These are phyloP conservation scores for Drosophila subsilvestris DNA, from an alignment of 2,888 invertebrate genomes.

Conservation along the genomic window DNA sequence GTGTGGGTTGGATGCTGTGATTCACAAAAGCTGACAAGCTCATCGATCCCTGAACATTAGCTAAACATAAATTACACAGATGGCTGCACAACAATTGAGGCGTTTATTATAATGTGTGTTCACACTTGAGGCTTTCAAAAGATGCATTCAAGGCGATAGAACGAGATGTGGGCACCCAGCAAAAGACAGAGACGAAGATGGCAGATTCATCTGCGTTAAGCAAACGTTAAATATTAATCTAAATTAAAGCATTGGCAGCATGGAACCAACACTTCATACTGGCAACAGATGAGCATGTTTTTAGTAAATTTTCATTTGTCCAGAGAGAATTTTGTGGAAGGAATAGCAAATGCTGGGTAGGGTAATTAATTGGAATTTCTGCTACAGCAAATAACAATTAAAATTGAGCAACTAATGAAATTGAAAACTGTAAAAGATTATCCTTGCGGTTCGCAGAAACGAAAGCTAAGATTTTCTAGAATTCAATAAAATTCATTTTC, in stretches of 20 bases:
- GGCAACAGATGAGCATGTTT: not conserved
- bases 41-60: slow-evolving; percentile 83
- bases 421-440: not conserved
- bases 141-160: slow-evolving; percentile 32
- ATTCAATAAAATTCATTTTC: too few relatives aligned
- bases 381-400: not conserved
- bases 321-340: not conserved
- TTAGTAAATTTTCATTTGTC: not conserved
- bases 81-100: slow-evolving; percentile 80
- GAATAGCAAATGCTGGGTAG: not conserved
- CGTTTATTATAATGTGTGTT: slow-evolving; percentile 81
- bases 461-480: too few relatives aligned
- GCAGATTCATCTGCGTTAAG: not conserved
- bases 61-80: slow-evolving; percentile 82
- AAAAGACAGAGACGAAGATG: not conserved
- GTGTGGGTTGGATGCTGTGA: slow-evolving; percentile 67
- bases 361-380: not conserved
- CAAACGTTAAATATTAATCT: not conserved
- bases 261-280: too few relatives aligned
- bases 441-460: too few relatives aligned
- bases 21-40: slow-evolving; percentile 80
- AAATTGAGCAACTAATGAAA: not conserved
- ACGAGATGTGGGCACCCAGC: not conserved
- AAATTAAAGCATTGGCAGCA: not conserved
- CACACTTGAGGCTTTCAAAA: slow-evolving; percentile 76